These are phyloP conservation scores for Actenoides lindsayi DNA, from an alignment of 2,113 vertebrate genomes.

Conservation along the genomic window DNA sequence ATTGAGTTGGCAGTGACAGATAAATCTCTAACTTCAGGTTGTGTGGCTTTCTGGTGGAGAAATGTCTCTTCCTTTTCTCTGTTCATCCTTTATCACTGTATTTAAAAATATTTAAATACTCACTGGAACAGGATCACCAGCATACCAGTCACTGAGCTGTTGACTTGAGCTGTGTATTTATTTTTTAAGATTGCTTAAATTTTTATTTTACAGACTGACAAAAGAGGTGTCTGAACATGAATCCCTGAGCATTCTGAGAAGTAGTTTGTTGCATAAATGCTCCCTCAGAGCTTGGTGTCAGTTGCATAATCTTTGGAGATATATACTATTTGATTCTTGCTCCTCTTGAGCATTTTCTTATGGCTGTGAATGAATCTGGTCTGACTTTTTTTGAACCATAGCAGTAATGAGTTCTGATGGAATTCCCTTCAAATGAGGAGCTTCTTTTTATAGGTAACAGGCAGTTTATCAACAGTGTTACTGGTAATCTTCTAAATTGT, in stretches of 20 bases:
- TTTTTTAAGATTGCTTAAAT: background rate
- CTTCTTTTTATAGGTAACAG: background rate
- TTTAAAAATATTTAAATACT: background rate
- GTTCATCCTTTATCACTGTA: background rate
- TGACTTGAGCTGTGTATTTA: background rate
- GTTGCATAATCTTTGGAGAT: background rate
- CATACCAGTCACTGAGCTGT: background rate
- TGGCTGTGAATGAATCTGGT: background rate
- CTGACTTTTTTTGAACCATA: background rate
- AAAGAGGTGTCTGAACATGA: background rate
- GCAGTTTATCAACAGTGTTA: background rate
- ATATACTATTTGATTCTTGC: background rate
- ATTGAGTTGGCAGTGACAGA: background rate
- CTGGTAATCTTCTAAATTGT: background rate
- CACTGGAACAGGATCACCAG: background rate
- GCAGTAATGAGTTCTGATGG: background rate
- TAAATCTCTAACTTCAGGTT: background rate
- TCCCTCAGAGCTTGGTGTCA: background rate
- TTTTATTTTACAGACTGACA: background rate
- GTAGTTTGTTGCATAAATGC: background rate
- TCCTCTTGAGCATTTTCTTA: background rate
- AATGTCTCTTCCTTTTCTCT: background rate
- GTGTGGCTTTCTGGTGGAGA: background rate
- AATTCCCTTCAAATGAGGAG: background rate
- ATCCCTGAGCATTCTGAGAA: background rate